Evolutionary conservation across 2,797 vertebrate species (phyloP).

Genomic region (Manis crassicaudata): DNA sequence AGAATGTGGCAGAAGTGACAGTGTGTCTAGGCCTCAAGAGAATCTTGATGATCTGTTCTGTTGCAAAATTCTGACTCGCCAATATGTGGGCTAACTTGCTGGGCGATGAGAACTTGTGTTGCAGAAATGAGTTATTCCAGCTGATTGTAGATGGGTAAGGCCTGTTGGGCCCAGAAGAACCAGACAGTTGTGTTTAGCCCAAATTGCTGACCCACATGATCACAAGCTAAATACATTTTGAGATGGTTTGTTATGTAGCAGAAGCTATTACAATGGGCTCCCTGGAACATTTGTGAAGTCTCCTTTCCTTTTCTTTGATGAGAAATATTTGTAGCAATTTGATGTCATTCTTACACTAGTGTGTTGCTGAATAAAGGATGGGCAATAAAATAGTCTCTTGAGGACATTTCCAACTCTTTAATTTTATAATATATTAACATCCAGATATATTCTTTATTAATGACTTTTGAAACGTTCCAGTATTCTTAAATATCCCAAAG

Average conservation of each 20-base stretch:
- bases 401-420: neutral
- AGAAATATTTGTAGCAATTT: conserved; percentile 16
- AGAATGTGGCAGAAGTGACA: neutral
- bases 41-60: neutral
- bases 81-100: neutral
- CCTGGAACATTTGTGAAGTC: neutral
- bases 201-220: neutral
- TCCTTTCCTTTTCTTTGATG: neutral
- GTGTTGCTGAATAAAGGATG: neutral
- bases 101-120: neutral
- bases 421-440: neutral
- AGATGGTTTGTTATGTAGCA: neutral
- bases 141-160: neutral
- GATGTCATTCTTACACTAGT: neutral
- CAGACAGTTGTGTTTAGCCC: neutral
- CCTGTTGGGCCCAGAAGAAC: neutral
- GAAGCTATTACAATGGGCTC: neutral
- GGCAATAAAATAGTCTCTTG: neutral
- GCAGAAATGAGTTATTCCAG: neutral
- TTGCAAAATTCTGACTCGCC: conserved; percentile 10
- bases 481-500: conserved; percentile 27
- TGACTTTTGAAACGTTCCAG: neutral
- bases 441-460: neutral
- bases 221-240: neutral
- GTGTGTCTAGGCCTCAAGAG: neutral